Base-by-base conservation (phyloP, 2,113 vertebrate species). In the Noturus placidus region DNA sequence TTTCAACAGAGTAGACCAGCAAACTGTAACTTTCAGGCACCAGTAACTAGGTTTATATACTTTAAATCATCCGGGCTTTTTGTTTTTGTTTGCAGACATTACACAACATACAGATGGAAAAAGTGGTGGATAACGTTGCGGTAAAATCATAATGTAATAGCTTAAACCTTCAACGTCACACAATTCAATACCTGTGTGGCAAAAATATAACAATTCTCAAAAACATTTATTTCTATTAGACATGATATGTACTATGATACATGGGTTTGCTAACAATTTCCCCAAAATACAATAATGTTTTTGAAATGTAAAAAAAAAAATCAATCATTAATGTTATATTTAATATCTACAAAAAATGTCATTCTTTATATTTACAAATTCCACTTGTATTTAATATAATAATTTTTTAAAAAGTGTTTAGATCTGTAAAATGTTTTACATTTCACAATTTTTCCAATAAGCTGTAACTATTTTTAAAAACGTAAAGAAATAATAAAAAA, bases 1-100 rank as follows among this genome's bases (percentile, higher is more conserved):
- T 67, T 88, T 88, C 57, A 77, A 59, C 70, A 67, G 72, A 38
- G 57, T 9, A 19, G 20, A 76, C 38, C 3, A 20, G 82, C 33
- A 69, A 69, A 84, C 72, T 19, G 61, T 52, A 72, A 59, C 33
- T 46, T 82, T 82, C 59, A 54, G 54, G 33, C 80, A 76, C 38
- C n/a, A 33, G 13, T 25, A 61, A 65, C 14, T 63, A 46, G 82
- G 8, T 67, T 52, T 70, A 67, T 80, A 20, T 13, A 33, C 78
- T 22, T 5, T 77, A 27, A 77, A 77, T 27, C 22, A 14, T 56
- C 30, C 22, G 30, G 15, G 10, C 30, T 80, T 56, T 79, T 79
- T 35, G 7, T 15, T 80, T 8, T 8, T 33, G 3, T 10, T 57
- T 22, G 33, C 11, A 57, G 30, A 80, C 78, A 22, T 54, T 54